phyloP scores from a whole-genome alignment of 1,140 invertebrate species.

The Brachionus rubens region DNA sequence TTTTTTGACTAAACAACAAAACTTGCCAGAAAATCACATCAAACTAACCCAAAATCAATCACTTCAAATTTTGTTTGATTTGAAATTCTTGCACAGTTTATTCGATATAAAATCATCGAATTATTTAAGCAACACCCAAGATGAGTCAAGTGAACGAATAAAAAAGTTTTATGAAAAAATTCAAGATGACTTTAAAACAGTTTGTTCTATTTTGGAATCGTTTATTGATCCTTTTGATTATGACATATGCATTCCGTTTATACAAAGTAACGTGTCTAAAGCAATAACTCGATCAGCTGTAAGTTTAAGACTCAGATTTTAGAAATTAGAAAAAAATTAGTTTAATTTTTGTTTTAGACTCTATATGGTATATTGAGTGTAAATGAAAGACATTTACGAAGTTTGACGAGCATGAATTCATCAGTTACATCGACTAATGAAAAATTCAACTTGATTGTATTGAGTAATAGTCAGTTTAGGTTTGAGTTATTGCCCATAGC shows the following conservation, averaged over 20 bases:
- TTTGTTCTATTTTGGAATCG: background rate
- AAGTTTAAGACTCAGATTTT: background rate
- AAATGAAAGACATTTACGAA: constrained; percentile 17
- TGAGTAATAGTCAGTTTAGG: constrained; percentile 4
- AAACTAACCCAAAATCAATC: constrained; percentile 43
- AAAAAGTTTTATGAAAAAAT: background rate
- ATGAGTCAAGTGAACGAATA: background rate
- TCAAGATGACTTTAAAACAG: background rate
- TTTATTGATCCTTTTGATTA: constrained; percentile 41
- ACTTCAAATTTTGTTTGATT: constrained; percentile 28
- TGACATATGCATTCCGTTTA: constrained; percentile 41
- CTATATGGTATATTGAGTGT: constrained; percentile 28
- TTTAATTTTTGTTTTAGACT: background rate
- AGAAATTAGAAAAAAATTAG: background rate
- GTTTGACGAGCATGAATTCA: background rate
- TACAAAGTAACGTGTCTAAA: constrained; percentile 37
- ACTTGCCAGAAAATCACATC: background rate
- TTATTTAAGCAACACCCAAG: background rate
- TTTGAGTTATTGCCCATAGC: constrained; percentile 40
- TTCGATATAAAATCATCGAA: constrained; percentile 26
- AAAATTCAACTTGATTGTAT: constrained; percentile 36
- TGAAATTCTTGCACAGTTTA: constrained; percentile 37
- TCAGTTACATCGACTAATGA: background rate
- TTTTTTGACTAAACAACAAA: background rate
- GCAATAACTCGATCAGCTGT: background rate